phyloP scores from a whole-genome alignment of 2,113 vertebrate genomes.

The Caloenas nicobarica region DNA sequence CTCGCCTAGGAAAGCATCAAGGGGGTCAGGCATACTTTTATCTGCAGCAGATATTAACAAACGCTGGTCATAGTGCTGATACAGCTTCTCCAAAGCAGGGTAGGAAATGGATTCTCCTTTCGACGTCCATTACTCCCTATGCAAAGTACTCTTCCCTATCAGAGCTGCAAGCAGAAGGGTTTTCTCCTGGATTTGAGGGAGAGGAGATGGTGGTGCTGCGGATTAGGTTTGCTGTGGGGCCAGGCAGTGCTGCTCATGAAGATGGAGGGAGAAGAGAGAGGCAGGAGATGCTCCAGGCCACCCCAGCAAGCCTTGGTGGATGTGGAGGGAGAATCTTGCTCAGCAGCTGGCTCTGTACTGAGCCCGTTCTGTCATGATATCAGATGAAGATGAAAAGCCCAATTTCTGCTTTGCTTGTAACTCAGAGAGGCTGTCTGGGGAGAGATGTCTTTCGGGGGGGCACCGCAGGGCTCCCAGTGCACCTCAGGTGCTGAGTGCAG shows the following conservation, averaged over 20 bases:
- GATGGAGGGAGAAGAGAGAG: not conserved
- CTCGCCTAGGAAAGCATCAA: not conserved
- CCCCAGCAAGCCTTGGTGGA: not conserved
- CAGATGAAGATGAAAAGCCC: not conserved
- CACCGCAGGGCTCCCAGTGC: fast-evolving
- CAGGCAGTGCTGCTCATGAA: not conserved
- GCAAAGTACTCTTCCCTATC: not conserved
- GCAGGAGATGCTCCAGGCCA: not conserved
- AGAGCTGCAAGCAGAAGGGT: not conserved
- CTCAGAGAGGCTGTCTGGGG: not conserved
- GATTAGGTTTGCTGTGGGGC: not conserved
- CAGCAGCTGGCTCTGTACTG: fast-evolving
- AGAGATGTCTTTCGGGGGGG: not conserved
- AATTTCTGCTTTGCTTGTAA: not conserved
- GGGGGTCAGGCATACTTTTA: fast-evolving
- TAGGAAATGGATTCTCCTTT: not conserved
- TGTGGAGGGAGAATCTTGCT: fast-evolving
- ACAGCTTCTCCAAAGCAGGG: not conserved
- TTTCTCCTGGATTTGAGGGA: not conserved
- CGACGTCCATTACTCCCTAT: not conserved
- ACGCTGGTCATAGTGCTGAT: not conserved
- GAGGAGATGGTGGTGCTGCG: not conserved
- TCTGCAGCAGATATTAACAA: not conserved
- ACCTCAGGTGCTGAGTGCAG: fast-evolving
- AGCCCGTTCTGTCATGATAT: fast-evolving